Evolutionary conservation across 2,797 vertebrate genomes (phyloP).

Genomic region (Falco biarmicus): DNA sequence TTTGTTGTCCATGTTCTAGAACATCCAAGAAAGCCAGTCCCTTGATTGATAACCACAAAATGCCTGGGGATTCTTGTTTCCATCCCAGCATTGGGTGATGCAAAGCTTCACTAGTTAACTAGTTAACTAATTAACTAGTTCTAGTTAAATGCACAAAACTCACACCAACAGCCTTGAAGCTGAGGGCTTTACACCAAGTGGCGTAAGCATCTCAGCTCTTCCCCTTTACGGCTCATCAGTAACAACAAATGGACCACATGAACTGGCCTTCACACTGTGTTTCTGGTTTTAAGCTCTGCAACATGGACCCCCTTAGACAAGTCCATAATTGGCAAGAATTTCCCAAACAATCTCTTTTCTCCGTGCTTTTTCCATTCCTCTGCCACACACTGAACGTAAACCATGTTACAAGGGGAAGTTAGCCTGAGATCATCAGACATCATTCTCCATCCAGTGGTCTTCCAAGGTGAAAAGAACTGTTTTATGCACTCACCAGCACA

Average conservation of each 20-base stretch:
- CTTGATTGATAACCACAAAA: background rate
- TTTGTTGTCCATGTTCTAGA: no score
- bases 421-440: background rate
- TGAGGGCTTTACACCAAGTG: background rate
- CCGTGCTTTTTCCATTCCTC: background rate
- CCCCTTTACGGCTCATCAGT: background rate
- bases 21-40: background rate
- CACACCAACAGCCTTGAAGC: background rate
- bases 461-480: background rate
- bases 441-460: background rate
- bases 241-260: background rate
- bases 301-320: background rate
- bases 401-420: background rate
- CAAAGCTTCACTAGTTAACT: background rate
- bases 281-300: background rate
- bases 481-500: background rate
- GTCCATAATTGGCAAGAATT: background rate
- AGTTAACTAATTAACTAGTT: no score
- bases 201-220: background rate
- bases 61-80: no score
- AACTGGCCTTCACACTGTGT: background rate
- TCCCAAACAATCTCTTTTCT: background rate
- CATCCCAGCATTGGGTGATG: background rate
- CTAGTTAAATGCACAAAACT: background rate
- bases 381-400: background rate